These are phyloP conservation scores for Drosophila emarginata DNA, from an alignment of 2,888 invertebrate genomes.

Conservation along the genomic window DNA sequence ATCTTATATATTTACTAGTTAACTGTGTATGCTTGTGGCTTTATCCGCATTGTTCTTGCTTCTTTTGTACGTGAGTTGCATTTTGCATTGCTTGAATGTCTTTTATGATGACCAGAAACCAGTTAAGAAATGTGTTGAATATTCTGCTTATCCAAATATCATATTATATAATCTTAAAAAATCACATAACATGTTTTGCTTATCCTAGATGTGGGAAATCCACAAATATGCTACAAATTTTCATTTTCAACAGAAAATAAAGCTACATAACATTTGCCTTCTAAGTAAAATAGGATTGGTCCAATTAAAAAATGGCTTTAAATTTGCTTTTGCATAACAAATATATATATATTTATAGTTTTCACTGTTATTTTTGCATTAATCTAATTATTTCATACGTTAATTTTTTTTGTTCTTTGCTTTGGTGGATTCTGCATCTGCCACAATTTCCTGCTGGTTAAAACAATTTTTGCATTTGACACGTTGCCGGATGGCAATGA, in stretches of 20 bases:
- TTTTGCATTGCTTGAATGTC: conserved; percentile 9
- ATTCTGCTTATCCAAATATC: neutral
- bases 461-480: conserved; percentile 49
- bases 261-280: neutral
- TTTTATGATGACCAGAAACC: neutral
- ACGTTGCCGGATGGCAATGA: conserved; percentile 2
- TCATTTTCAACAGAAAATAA: neutral
- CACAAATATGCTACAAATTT: neutral
- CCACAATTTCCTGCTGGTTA: conserved; percentile 38
- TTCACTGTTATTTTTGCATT: neutral
- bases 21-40: neutral
- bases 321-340: no score
- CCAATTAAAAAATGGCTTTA: no score
- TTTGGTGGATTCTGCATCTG: conserved; percentile 30
- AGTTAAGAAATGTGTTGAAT: neutral
- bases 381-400: conserved; percentile 1
- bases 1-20: conserved; percentile 6
- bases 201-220: neutral
- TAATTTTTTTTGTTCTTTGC: conserved; percentile 4
- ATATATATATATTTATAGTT: neutral
- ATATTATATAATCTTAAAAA: neutral
- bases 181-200: neutral
- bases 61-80: conserved; percentile 15
- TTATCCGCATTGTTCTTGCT: conserved; percentile 2
- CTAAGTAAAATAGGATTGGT: no score